Percentiles rank a stretch among this genome's conserved stretches.
phyloP scores from a whole-genome alignment of 2,888 invertebrate genomes.

The Julus scandinavius region DNA sequence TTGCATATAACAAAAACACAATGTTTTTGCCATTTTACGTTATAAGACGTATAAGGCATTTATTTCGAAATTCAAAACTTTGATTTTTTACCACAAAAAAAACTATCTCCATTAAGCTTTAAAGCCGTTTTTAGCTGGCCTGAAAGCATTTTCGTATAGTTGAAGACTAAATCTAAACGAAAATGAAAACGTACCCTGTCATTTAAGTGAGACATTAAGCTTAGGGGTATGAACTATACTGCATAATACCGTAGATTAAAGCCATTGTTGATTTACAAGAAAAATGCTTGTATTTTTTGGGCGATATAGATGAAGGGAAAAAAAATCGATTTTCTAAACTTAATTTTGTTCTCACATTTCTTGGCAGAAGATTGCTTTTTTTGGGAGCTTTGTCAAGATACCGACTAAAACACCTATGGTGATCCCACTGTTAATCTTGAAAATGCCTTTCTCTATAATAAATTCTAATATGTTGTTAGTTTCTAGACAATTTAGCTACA shows the following conservation, averaged over 20 bases:
- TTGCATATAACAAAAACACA: neutral
- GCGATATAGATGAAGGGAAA: neutral
- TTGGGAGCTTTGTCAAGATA: neutral
- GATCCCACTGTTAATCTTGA: neutral
- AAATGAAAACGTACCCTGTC: neutral
- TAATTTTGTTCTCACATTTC: neutral
- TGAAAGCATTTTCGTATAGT: neutral
- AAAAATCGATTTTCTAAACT: conserved; percentile 5
- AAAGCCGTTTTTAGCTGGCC: neutral
- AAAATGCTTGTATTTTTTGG: neutral
- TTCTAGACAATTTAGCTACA: neutral
- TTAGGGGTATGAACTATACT: neutral
- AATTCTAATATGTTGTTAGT: neutral
- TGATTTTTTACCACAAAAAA: neutral
- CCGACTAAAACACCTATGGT: neutral
- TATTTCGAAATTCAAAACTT: neutral
- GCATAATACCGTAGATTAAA: neutral
- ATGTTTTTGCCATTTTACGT: neutral
- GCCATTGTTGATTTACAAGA: conserved; percentile 24
- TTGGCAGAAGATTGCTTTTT: neutral
- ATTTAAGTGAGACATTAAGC: conserved; percentile 14
- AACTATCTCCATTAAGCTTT: neutral
- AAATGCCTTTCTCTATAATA: neutral
- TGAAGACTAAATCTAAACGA: neutral
- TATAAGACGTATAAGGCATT: neutral